phyloP scores from a whole-genome alignment of 2,888 invertebrate species.

The Heteropelma amictum region DNA sequence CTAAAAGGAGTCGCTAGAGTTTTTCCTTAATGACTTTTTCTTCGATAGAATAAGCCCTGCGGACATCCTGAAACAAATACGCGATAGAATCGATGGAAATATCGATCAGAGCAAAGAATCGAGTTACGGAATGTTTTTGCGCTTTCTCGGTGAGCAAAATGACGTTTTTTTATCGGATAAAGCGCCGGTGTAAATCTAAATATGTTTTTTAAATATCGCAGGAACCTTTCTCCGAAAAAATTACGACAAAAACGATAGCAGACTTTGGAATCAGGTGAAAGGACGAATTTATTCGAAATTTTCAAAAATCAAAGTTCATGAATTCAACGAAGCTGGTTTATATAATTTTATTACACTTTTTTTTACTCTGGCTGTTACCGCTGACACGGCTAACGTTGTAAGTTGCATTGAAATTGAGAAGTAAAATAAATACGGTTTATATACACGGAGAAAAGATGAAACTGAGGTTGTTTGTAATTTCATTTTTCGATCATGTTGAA shows the following conservation, averaged over 20 bases:
- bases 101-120: conserved; percentile 72
- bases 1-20: neutral
- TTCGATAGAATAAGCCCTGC: conserved; percentile 66
- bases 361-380: conserved; percentile 76
- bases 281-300: conserved; percentile 82
- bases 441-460: no score
- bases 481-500: no score
- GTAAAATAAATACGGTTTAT: neutral
- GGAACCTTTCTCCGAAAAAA: conserved; percentile 73
- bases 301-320: conserved; percentile 79
- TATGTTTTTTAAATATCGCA: conserved; percentile 45
- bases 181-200: neutral
- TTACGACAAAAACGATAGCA: conserved; percentile 66
- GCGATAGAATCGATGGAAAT: conserved; percentile 70
- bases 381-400: conserved; percentile 77
- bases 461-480: no score
- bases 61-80: conserved; percentile 75
- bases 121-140: conserved; percentile 79
- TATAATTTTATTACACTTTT: conserved; percentile 80
- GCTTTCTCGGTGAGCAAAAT: conserved; percentile 77
- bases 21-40: no score
- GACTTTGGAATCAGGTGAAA: conserved; percentile 79
- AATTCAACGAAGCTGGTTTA: conserved; percentile 80
- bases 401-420: conserved; percentile 52
- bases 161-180: neutral